Evolutionary conservation across 2,113 vertebrate genomes (phyloP), one percentile per base, ranked within the genome.

Genomic region (Ctenodactylus gundi): DNA sequence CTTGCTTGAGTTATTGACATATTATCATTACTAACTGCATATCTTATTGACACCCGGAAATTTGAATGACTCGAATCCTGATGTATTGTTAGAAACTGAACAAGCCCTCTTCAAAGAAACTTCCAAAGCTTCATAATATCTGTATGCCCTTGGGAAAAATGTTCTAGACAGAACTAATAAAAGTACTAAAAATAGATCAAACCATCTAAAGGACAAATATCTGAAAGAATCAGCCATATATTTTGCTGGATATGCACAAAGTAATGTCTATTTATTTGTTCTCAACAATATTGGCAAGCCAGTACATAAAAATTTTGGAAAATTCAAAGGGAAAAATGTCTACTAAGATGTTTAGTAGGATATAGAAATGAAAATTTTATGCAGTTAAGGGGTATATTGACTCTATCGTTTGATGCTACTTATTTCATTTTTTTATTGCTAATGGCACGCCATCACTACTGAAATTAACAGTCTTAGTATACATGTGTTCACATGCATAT

Each of bases 391-490:
- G 93, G 96, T 67, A 46, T 84, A 72, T 72, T 12, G 84, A 53
- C 70, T 88, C 76, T 96, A 94, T 91, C 94, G 94, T 94, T 96
- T 88, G 65, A 94, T 93, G 62, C 80, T 76, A 75, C 85, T 96
- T 95, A 51, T 95, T 97, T 97, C 94, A 91, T 34, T 41, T 44
- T 97, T 98, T 83, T 85, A 83, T 97, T 97, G 80, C 27, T 91
- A 90, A 93, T 90, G 90, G 76, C 90, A 93, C 86, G 91, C 82
- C 91, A 75, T 94, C 94, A 96, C 87, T 96, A 93, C 62, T 58
- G 87, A 97, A 98, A 97, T 95, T 96, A 97, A 97, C 94, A 95
- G 83, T 95, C 93, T 94, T 96, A 94, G 96, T 90, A 96, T 97
- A 96, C 70, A 44, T 84, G 73, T 96, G 96, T 96, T 94, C 85